Evolutionary conservation across 2,888 invertebrate genomes (phyloP).

Genomic region (Drosophila suboccidentalis): DNA sequence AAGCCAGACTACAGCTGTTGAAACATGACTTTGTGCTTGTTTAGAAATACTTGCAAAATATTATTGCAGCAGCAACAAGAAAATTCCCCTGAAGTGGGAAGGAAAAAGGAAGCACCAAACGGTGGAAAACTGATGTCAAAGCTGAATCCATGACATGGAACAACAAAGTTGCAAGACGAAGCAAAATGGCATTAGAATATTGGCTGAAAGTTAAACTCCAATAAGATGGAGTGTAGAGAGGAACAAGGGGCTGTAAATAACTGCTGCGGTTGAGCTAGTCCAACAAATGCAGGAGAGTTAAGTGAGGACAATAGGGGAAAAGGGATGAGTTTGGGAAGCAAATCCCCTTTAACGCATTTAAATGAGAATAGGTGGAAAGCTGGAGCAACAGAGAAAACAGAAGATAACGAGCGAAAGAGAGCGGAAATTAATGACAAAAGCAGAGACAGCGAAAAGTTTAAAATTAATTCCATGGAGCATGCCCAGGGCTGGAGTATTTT

Average conservation of each 20-base stretch:
- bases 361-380: too few species aligned
- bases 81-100: neutral
- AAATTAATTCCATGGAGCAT: slow-evolving; percentile 67
- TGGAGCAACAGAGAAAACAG: too few species aligned
- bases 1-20: slow-evolving; percentile 81
- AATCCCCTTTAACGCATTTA: too few species aligned
- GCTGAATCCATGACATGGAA: slow-evolving; percentile 8
- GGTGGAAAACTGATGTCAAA: slow-evolving; percentile 7
- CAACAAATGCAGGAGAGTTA: too few species aligned
- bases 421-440: neutral
- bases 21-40: slow-evolving; percentile 83
- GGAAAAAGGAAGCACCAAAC: slow-evolving; percentile 2
- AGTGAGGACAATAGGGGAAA: too few species aligned
- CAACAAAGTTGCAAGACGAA: slow-evolving; percentile 13
- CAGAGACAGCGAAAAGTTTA: slow-evolving; percentile 50
- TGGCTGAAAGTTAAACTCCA: slow-evolving; percentile 45
- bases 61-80: slow-evolving; percentile 60
- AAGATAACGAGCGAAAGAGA: neutral
- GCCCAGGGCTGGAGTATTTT: slow-evolving; percentile 44
- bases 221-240: neutral
- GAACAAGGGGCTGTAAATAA: neutral
- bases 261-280: slow-evolving; percentile 41
- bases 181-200: slow-evolving; percentile 59
- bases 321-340: too few species aligned
- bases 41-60: slow-evolving; percentile 77